Base-by-base conservation (phyloP, 2,797 vertebrate species). In the Oryzias sinensis region DNA sequence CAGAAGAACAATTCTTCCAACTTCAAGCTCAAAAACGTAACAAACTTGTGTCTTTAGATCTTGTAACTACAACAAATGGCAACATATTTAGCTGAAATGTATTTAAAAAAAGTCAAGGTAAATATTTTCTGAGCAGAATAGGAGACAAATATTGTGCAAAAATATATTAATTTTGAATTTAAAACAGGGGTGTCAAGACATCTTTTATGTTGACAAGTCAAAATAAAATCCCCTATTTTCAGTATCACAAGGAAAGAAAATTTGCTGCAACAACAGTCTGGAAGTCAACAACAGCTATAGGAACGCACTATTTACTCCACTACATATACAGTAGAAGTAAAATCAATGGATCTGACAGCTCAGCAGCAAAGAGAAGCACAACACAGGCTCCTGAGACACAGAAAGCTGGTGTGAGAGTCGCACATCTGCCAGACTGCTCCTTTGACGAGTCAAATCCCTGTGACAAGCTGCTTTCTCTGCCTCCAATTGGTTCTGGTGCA, bases 261-360 rank as follows among this genome's bases (percentile, higher is more conserved):
- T 56, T 5, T 17, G 43, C 44, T 25, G 4, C 43, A 40, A 43
- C 22, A 37, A 7, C 27, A 9, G 45, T 24, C 0, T 11, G 0
- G 24, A 25, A 33, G 14, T 49, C 15, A 3, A 48, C 7, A 53
- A 49, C 3, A 43, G 6, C 13, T 15, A 17, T 4, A 40, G 4
- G 17, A 16, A 13, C 14, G 55, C 5, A 0, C 16, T 53, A 20
- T 68, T 53, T 63, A 55, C 50, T 62, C 29, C 5, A 17, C 48
- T 52, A 60, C 27, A 68, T 20, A 49, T 49, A 49, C 46, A 43
- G 41, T 53, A 49, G 43, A 73, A 68, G 68, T 58, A 15, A 65
- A 76, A 83, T 85, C 82, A 68, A 87, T 86, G 80, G 47, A 47
- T 70, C 75, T 79, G 59, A 81, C 77, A 72, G 78, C 79, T 62